These are phyloP conservation scores for Pyrocoelia pectoralis DNA, from an alignment of 2,888 invertebrate species.

Conservation along the genomic window DNA sequence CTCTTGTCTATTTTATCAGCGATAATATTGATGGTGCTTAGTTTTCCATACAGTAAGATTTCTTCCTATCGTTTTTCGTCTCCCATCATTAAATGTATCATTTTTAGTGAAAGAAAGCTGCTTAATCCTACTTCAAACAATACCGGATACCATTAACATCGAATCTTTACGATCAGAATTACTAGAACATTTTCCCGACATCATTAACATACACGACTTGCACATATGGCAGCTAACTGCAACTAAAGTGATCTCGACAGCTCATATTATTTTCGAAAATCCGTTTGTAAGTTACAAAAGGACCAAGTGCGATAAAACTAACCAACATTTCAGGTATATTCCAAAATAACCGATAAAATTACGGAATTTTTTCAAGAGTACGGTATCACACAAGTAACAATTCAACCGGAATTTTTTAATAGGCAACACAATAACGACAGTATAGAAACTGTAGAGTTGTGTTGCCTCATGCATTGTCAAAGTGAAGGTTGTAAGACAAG, in stretches of 20 bases:
- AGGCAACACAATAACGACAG: constrained; percentile 48
- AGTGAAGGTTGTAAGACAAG: constrained; percentile 56
- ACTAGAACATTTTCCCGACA: constrained; percentile 71
- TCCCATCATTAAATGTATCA: constrained; percentile 27
- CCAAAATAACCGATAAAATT: constrained; percentile 67
- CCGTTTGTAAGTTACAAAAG: constrained; percentile 60
- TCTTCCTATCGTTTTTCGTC: no score
- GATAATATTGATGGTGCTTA: constrained; percentile 72
- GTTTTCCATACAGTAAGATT: constrained; percentile 82
- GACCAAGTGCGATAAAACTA: no score
- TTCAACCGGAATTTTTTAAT: constrained; percentile 82
- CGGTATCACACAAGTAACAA: constrained; percentile 84
- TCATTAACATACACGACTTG: constrained; percentile 83
- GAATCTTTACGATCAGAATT: constrained; percentile 72
- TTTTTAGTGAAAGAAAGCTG: constrained; percentile 86
- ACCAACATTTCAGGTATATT: constrained; percentile 64
- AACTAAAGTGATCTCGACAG: constrained; percentile 82
- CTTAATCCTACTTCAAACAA: constrained; percentile 88
- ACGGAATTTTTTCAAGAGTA: constrained; percentile 79
- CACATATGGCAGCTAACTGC: constrained; percentile 90
- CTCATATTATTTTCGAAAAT: constrained; percentile 79
- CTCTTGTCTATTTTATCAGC: constrained; percentile 79
- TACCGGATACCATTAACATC: constrained; percentile 88
- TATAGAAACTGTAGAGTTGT: constrained; percentile 48
- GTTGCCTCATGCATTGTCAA: constrained; percentile 61